phyloP scores from a whole-genome alignment of 1,140 invertebrate species.

The Macrotrachela quadricornifera region DNA sequence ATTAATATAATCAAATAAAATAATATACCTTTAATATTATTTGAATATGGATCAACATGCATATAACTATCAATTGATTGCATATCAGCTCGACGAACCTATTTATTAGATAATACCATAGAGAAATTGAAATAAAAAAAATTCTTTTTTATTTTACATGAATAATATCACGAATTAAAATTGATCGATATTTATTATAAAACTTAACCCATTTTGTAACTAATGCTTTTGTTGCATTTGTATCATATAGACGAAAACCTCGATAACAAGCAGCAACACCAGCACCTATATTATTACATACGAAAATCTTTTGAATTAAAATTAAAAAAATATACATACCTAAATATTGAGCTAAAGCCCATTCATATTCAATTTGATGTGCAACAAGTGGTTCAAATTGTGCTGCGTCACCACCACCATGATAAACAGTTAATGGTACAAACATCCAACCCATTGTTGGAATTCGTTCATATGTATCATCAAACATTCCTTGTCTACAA shows the following conservation, averaged over 20 bases:
- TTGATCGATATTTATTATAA: slow-evolving; percentile 1
- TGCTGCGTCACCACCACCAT: slow-evolving; percentile 1
- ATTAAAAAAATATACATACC: no score
- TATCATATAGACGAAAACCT: slow-evolving; percentile 2
- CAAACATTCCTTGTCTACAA: slow-evolving; percentile 5
- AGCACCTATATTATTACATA: no score
- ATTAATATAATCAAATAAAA: no score
- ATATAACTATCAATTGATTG: slow-evolving; percentile 6
- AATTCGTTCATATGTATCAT: background rate
- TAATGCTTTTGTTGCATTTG: background rate
- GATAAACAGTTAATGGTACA: background rate
- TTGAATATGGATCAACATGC: slow-evolving; percentile 2
- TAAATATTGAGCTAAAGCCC: slow-evolving; percentile 7
- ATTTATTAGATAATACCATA: no score
- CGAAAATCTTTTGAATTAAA: no score
- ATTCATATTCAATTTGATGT: slow-evolving; percentile 1
- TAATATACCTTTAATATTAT: no score
- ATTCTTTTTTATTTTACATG: background rate
- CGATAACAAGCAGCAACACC: slow-evolving; percentile 8
- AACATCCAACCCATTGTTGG: slow-evolving; percentile 7
- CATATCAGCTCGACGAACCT: slow-evolving; percentile 1
- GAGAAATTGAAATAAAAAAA: no score
- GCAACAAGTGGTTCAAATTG: background rate
- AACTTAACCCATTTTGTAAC: slow-evolving; percentile 4
- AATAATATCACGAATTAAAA: slow-evolving; percentile 1